Evolutionary conservation across 2,113 vertebrate genomes (phyloP).

Genomic region (Leptocoma aspasia): DNA sequence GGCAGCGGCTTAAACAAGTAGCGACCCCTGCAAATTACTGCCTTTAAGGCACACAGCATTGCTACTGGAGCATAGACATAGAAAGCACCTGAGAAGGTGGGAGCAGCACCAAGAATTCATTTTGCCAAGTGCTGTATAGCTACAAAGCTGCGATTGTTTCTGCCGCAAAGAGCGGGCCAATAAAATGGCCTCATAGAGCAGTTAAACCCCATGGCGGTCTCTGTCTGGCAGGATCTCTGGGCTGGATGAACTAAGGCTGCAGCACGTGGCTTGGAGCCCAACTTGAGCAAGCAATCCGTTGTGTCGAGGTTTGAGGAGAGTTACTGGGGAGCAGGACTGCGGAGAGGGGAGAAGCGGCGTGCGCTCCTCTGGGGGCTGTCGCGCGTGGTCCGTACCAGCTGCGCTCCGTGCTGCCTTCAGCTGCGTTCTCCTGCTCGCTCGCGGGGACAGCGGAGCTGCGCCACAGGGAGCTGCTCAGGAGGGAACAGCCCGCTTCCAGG

Average conservation of each 20-base stretch:
- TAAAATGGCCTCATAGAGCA: background rate
- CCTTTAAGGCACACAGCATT: background rate
- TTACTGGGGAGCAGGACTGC: accelerated
- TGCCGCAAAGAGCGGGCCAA: background rate
- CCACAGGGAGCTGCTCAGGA: accelerated
- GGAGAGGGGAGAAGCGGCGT: accelerated
- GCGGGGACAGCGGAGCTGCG: accelerated
- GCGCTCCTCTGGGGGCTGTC: background rate
- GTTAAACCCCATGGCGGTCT: accelerated
- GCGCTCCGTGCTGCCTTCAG: accelerated
- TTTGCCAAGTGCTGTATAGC: accelerated
- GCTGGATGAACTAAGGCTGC: background rate
- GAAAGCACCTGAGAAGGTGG: background rate
- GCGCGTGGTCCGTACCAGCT: accelerated
- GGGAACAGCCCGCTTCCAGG: too few species aligned
- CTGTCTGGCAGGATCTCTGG: background rate
- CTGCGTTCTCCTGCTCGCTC: background rate
- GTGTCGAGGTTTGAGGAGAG: too few species aligned
- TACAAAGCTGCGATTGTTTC: background rate
- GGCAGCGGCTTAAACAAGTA: background rate
- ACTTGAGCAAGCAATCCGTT: accelerated
- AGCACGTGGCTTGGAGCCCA: accelerated
- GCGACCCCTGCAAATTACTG: background rate
- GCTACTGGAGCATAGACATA: accelerated
- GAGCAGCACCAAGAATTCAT: background rate